Evolutionary conservation across 2,113 vertebrate genomes (phyloP), one percentile per base, ranked within the genome.

Genomic region (Scytalopus superciliaris): DNA sequence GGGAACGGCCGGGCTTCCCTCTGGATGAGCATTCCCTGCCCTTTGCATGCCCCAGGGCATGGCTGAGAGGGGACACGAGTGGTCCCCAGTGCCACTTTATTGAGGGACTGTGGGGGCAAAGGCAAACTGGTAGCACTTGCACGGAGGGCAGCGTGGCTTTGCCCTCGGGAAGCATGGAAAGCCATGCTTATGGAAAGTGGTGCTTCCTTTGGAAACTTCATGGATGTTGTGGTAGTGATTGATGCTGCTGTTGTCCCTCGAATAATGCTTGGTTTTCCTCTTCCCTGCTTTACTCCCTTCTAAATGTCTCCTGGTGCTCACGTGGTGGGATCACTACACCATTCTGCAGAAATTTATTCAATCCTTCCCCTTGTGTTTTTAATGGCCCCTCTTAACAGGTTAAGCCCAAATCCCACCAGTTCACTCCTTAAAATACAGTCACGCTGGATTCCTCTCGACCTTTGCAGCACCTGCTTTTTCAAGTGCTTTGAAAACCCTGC

Each of bases 121-220:
- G 16, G 11, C 59, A 37, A 25, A 22, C 33, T 5, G 10, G 24
- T 12, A 68, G 55, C 40, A 11, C 15, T 19, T n/a, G 24, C 15
- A 0, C 0, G 12, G 22, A 28, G 8, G 27, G 30, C 27, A 35
- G 3, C 0, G 2, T 28, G 42, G 21, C 27, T 87, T 90, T 84
- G 37, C 21, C 55, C 30, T 72, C 2, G 1, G 67, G 30, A 12
- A 27, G 47, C 0, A 4, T 11, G 55, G 44, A 53, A 64, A 88
- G 19, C 19, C 28, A 18, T 0, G 1, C 18, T 79, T 1, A 0
- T 6, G 2, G 28, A 15, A 53, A 72, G 11, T 1, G 12, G 24
- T 12, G 47, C 53, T 83, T 72, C 62, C 70, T 12, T 5, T 14
- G 31, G 24, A 28, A 62, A 7, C 8, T 37, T 39, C 19, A 11